phyloP scores from a whole-genome alignment of 2,888 invertebrate species.

The Tromatobia lineatoria region DNA sequence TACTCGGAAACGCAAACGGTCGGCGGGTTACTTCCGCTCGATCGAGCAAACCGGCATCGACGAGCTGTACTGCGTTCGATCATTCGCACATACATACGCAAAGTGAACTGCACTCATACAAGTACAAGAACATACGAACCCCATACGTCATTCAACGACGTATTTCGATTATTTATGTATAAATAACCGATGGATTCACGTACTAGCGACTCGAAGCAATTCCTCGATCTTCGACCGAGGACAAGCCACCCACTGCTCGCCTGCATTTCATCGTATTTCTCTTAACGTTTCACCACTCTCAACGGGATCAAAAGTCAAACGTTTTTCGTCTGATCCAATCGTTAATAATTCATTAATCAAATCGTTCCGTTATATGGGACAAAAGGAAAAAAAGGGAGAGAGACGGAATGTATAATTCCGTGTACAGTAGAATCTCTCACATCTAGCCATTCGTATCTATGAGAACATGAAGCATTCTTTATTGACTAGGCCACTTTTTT shows the following conservation, averaged over 20 bases:
- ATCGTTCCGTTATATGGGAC: conserved; percentile 21
- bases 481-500: no score
- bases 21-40: conserved; percentile 58
- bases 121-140: neutral
- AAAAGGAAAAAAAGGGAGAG: neutral
- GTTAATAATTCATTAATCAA: conserved; percentile 52
- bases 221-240: conserved; percentile 20
- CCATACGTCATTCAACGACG: conserved; percentile 5
- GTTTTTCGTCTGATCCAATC: conserved; percentile 14
- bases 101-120: neutral
- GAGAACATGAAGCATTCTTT: no score
- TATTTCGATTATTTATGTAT: conserved; percentile 28
- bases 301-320: neutral
- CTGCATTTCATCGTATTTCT: neutral
- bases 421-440: no score
- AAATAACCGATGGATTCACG: conserved; percentile 32
- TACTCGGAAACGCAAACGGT: conserved; percentile 28
- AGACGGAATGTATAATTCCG: neutral
- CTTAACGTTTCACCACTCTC: conserved; percentile 10
- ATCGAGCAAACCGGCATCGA: conserved; percentile 60
- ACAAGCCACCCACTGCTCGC: conserved; percentile 35
- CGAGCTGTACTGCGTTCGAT: conserved; percentile 18
- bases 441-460: no score
- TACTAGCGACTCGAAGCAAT: conserved; percentile 23
- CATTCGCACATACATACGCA: neutral